phyloP scores from a whole-genome alignment of 2,888 invertebrate species.

The Heterodera filipjevi region DNA sequence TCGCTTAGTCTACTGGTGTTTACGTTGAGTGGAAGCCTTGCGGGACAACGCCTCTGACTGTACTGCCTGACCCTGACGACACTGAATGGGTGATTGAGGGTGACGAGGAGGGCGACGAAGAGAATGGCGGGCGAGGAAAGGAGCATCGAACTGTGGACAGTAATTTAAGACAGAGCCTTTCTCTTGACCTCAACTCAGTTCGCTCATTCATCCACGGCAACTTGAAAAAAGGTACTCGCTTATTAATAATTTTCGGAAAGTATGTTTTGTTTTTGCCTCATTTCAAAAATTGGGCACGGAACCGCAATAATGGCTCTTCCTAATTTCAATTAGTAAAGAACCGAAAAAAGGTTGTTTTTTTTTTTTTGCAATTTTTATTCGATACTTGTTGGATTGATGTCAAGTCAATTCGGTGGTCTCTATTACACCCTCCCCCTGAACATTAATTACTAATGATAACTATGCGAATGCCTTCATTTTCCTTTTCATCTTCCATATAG shows the following conservation, averaged over 20 bases:
- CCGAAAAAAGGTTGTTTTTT: too few species aligned
- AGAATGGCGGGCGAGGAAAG: neutral
- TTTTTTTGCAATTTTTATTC: too few species aligned
- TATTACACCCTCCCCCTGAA: too few species aligned
- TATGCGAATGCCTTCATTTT: too few species aligned
- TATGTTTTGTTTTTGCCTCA: too few species aligned
- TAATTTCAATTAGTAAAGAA: too few species aligned
- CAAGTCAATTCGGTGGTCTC: too few species aligned
- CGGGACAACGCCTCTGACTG: conserved; percentile 23
- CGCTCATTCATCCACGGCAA: conserved; percentile 30
- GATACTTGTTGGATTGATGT: too few species aligned
- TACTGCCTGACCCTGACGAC: conserved; percentile 29
- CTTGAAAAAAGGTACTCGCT: conserved; percentile 12
- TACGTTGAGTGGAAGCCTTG: conserved; percentile 62
- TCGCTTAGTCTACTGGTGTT: conserved; percentile 52
- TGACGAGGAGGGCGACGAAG: conserved; percentile 13
- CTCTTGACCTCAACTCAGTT: conserved; percentile 28
- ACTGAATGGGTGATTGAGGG: conserved; percentile 50
- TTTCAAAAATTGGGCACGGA: too few species aligned
- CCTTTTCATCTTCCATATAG: conserved; percentile 8
- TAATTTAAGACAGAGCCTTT: conserved; percentile 22
- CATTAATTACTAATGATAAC: too few species aligned
- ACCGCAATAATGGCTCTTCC: too few species aligned
- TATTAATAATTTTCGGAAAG: too few species aligned
- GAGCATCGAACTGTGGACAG: conserved; percentile 1